These are phyloP conservation scores for Microplitis demolitor DNA, from an alignment of 1,140 invertebrate genomes.

Conservation along the genomic window DNA sequence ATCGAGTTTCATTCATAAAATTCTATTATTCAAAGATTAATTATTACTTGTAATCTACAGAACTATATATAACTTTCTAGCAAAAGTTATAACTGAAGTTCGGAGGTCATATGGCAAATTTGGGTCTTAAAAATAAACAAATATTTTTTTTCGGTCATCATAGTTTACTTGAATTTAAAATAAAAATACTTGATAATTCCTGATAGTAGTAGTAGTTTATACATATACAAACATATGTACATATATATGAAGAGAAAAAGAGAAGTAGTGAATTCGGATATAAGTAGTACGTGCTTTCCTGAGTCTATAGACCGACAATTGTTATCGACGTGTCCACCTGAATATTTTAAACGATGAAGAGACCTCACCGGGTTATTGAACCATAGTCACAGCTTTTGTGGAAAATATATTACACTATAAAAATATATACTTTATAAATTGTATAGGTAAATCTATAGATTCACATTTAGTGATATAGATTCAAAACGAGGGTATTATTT, in stretches of 20 bases:
- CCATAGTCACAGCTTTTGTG: not conserved
- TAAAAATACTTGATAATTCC: too few species aligned
- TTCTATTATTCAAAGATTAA: too few species aligned
- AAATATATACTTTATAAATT: not conserved
- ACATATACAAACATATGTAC: not conserved
- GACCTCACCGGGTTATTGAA: constrained; percentile 23
- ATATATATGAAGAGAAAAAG: not conserved
- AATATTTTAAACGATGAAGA: constrained; percentile 40
- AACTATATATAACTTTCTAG: too few species aligned
- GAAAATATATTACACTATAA: not conserved
- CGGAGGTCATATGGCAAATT: too few species aligned
- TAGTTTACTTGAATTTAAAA: too few species aligned
- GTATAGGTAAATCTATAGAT: too few species aligned
- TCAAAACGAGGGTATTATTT: not conserved
- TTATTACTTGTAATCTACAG: too few species aligned
- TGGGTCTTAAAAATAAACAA: too few species aligned
- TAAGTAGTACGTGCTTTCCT: constrained; percentile 3
- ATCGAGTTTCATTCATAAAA: too few species aligned
- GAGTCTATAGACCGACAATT: constrained; percentile 40
- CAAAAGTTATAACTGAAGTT: too few species aligned
- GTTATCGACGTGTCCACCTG: constrained; percentile 42
- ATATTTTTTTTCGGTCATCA: too few species aligned
- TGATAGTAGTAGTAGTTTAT: not conserved
- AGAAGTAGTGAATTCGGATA: not conserved
- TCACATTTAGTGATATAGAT: not conserved